These are phyloP conservation scores for Drosophila bunnanda DNA, from an alignment of 2,888 invertebrate genomes.

Conservation along the genomic window DNA sequence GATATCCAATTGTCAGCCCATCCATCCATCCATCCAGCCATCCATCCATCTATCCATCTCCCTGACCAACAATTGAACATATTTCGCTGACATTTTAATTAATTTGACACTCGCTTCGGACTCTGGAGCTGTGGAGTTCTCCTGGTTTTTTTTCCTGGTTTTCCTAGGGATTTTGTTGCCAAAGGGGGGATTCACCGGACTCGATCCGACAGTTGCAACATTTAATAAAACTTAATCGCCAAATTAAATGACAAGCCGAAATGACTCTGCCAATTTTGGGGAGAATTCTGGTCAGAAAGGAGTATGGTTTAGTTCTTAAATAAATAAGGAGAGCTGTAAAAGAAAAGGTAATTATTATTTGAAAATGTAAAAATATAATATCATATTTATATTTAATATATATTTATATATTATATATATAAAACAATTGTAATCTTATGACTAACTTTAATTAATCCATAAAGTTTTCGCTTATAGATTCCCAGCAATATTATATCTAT, in stretches of 20 bases:
- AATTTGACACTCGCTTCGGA: constrained; percentile 77
- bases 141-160: constrained; percentile 2
- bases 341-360: background rate
- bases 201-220: constrained; percentile 37
- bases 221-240: constrained; percentile 51
- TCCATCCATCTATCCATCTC: constrained; percentile 63
- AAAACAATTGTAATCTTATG: background rate
- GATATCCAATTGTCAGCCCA: constrained; percentile 54
- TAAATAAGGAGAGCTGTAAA: no score
- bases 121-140: constrained; percentile 19
- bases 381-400: background rate
- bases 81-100: constrained; percentile 81
- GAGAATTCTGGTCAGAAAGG: background rate
- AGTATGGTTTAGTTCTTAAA: background rate
- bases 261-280: background rate
- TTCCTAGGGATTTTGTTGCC: constrained; percentile 26
- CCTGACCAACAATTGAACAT: constrained; percentile 71
- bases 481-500: no score
- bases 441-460: no score
- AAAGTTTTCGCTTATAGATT: no score
- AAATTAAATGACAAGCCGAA: constrained; percentile 41
- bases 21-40: constrained; percentile 49
- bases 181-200: constrained; percentile 29
- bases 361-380: background rate
- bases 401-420: background rate